Percentiles rank a stretch among this genome's conserved stretches.
These are phyloP conservation scores for Nymphicus hollandicus DNA, from an alignment of 2,113 vertebrate genomes.

Conservation along the genomic window DNA sequence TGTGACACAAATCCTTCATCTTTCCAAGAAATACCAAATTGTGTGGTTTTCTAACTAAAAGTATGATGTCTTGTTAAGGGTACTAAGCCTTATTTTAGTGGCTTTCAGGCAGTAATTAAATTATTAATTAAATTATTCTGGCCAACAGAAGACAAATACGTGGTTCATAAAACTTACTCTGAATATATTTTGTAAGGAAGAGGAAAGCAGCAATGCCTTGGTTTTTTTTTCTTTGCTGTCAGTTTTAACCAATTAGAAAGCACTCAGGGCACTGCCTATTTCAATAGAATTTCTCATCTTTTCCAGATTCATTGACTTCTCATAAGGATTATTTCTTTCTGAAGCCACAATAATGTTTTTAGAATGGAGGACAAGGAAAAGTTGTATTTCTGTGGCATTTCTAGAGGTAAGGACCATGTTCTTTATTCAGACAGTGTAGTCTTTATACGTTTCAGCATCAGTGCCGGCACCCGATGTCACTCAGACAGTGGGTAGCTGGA, in stretches of 20 bases:
- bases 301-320: background rate
- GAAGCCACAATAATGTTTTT: background rate
- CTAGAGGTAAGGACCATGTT: background rate
- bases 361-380: background rate
- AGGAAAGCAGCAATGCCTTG: background rate
- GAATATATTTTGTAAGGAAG: constrained; percentile 5
- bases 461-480: background rate
- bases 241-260: constrained; percentile 30
- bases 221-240: background rate
- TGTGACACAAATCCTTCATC: background rate
- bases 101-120: background rate
- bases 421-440: background rate
- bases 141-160: constrained; percentile 23
- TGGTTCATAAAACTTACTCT: background rate
- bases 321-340: background rate
- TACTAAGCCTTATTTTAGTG: constrained; percentile 5
- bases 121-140: constrained; percentile 27
- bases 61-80: background rate
- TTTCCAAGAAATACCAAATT: background rate
- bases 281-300: constrained; percentile 2
- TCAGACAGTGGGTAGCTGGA: background rate
- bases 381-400: background rate
- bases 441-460: background rate
- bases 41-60: background rate
- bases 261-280: background rate